Conservation (phyloP, 2,888 invertebrate genomes). For the Melieria picta region DNA sequence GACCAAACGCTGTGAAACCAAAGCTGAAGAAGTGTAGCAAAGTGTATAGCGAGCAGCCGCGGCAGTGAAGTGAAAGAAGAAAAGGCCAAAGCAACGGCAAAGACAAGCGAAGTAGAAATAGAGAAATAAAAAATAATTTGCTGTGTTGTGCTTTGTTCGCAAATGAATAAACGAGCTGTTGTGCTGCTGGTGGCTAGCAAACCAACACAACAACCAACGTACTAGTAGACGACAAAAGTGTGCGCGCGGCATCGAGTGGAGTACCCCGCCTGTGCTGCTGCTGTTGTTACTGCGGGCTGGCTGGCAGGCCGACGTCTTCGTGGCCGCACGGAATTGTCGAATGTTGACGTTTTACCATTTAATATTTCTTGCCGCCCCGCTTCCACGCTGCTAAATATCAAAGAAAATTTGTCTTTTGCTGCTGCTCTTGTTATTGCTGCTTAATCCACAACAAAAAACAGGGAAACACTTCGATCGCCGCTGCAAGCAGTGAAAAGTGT, state of each 20-base stretch:
- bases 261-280: constrained; percentile 13
- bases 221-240: background rate
- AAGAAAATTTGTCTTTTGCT: constrained; percentile 10
- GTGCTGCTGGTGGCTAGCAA: background rate
- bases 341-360: constrained; percentile 11
- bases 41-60: constrained; percentile 13
- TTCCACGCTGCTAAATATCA: constrained; percentile 4
- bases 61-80: constrained; percentile 18
- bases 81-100: constrained; percentile 13
- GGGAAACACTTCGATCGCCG: background rate
- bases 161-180: background rate
- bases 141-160: constrained; percentile 35
- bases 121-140: constrained; percentile 43
- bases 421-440: constrained; percentile 5
- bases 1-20: constrained; percentile 1
- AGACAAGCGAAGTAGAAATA: constrained; percentile 20
- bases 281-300: constrained; percentile 28
- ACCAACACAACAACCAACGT: background rate
- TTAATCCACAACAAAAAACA: background rate
- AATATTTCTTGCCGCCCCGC: background rate
- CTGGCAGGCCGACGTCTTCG: constrained; percentile 7
- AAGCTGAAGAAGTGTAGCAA: constrained; percentile 9
- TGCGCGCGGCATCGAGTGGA: too few relatives aligned
- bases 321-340: background rate
- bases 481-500: background rate